These are phyloP conservation scores for Bufo gargarizans DNA, from an alignment of 2,113 vertebrate species.

Conservation along the genomic window DNA sequence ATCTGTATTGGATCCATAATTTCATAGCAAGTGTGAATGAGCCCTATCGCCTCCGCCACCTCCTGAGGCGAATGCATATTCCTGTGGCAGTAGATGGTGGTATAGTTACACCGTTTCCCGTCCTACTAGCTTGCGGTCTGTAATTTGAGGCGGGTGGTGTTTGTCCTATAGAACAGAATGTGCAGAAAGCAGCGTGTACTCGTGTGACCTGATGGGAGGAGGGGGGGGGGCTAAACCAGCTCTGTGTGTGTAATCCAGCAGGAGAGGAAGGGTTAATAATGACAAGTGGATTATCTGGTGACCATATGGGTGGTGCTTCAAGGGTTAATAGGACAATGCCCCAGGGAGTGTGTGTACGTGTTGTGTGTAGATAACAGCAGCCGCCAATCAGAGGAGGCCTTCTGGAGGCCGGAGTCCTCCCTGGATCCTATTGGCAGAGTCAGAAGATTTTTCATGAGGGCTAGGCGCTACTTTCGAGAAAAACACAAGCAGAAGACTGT, in stretches of 20 bases:
- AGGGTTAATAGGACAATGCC: conserved; percentile 8
- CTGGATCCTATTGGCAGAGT: conserved; percentile 20
- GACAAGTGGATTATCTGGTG: background rate
- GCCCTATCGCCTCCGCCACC: too few relatives aligned
- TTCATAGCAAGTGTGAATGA: too few relatives aligned
- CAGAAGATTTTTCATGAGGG: background rate
- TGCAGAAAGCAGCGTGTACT: background rate
- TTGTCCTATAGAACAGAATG: background rate
- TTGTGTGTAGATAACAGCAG: background rate
- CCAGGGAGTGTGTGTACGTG: background rate
- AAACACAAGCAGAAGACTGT: background rate
- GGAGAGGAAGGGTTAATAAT: background rate
- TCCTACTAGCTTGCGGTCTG: background rate
- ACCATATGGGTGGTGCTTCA: background rate
- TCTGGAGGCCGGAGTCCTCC: background rate
- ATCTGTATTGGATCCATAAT: too few relatives aligned
- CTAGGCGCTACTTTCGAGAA: background rate
- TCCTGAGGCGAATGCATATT: too few relatives aligned
- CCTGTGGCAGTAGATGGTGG: too few relatives aligned
- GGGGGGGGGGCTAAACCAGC: background rate
- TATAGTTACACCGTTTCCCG: background rate
- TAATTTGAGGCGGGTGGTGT: background rate
- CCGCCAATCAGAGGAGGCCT: background rate
- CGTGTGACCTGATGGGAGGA: background rate
- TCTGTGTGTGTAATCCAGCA: background rate